A percentile compares a stretch with the other conserved stretches of the same genome.
Conservation (phyloP, 2,888 invertebrate genomes). For the Himalopsyche kuldschensis region DNA sequence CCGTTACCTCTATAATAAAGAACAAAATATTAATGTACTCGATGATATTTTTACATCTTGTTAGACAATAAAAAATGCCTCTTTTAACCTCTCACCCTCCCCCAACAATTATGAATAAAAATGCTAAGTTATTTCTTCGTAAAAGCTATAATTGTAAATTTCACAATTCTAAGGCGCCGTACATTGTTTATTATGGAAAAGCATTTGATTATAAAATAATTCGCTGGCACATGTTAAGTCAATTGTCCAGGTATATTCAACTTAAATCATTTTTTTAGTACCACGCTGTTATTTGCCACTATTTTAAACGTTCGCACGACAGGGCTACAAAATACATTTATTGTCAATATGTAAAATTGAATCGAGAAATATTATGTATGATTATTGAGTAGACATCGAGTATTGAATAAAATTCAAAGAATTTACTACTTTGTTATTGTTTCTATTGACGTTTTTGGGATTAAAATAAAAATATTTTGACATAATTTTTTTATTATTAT, state of each 20-base stretch:
- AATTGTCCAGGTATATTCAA: neutral
- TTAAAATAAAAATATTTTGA: too few species aligned
- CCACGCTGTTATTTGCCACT: too few species aligned
- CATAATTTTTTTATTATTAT: too few species aligned
- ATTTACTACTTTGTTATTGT: too few species aligned
- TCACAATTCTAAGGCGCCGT: neutral
- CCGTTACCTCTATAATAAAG: neutral
- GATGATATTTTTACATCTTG: neutral
- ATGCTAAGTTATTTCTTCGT: neutral
- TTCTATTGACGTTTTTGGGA: too few species aligned
- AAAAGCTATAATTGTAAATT: neutral
- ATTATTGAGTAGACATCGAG: too few species aligned
- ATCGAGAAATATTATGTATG: too few species aligned
- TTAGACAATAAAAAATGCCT: neutral
- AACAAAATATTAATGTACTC: neutral
- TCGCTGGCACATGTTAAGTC: neutral
- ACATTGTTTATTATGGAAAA: neutral
- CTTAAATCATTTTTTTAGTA: neutral
- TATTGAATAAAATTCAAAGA: too few species aligned
- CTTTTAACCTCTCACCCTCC: neutral
- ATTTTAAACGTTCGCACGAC: too few species aligned
- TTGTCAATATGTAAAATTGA: too few species aligned
- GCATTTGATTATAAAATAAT: neutral
- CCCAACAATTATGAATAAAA: neutral
- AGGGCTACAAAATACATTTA: too few species aligned